Conservation (phyloP, 2,888 invertebrate species). For the Pristionchus entomophagus region DNA sequence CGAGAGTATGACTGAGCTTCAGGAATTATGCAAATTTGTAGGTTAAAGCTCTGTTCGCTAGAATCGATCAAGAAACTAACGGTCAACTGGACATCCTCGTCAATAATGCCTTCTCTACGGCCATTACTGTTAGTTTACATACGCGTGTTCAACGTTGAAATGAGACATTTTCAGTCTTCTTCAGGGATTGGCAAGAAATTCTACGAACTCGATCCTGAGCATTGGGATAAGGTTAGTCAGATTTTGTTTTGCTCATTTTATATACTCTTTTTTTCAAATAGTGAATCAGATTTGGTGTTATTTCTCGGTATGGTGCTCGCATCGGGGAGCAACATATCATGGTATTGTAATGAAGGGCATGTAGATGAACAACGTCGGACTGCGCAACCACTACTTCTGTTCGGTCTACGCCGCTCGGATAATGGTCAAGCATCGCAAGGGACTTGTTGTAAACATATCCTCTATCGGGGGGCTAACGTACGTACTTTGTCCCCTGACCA, state of each 20-base stretch:
- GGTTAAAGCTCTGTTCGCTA: slow-evolving; percentile 27
- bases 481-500: background rate
- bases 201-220: slow-evolving; percentile 75
- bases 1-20: too few species aligned
- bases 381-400: slow-evolving; percentile 78
- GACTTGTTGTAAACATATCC: slow-evolving; percentile 78
- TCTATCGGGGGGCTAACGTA: slow-evolving; percentile 77
- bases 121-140: slow-evolving; percentile 33
- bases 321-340: too few species aligned
- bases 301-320: too few species aligned
- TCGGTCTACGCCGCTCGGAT: slow-evolving; percentile 76
- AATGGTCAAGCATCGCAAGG: slow-evolving; percentile 65
- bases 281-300: too few species aligned
- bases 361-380: slow-evolving; percentile 77
- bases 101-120: slow-evolving; percentile 63
- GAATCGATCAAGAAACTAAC: slow-evolving; percentile 37
- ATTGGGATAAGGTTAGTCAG: slow-evolving; percentile 77
- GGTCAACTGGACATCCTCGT: slow-evolving; percentile 59
- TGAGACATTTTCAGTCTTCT: background rate
- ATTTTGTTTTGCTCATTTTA: background rate
- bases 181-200: slow-evolving; percentile 64
- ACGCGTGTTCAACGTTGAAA: background rate
- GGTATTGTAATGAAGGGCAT: too few species aligned
- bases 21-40: too few species aligned
- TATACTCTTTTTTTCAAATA: slow-evolving; percentile 10